Conservation (phyloP, 1,140 invertebrate species). For the Platyura marginata region DNA sequence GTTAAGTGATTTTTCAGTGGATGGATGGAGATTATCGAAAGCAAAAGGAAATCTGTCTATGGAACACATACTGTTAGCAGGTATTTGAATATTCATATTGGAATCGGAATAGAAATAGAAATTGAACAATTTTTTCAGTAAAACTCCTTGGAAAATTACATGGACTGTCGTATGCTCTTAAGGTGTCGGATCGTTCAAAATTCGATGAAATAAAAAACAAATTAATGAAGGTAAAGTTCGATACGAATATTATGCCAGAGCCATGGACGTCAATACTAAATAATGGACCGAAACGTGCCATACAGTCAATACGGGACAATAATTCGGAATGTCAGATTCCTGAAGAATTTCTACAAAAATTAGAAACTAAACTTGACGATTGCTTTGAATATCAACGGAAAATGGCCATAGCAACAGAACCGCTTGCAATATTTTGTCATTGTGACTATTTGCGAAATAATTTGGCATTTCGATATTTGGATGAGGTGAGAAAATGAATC, state of each 20-base stretch:
- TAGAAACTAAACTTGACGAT: slow-evolving; percentile 6
- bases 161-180: slow-evolving; percentile 14
- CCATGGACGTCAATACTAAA: slow-evolving; percentile 8
- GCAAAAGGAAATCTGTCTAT: slow-evolving; percentile 9
- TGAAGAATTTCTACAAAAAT: slow-evolving; percentile 10
- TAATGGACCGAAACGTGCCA: background rate
- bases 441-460: slow-evolving; percentile 22
- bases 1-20: slow-evolving; percentile 12
- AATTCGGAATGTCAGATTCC: too few relatives aligned
- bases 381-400: slow-evolving; percentile 2
- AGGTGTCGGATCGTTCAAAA: slow-evolving; percentile 8
- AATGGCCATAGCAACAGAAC: slow-evolving; percentile 12
- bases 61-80: slow-evolving; percentile 8
- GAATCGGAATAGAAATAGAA: slow-evolving; percentile 4
- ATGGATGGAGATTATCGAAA: slow-evolving; percentile 14
- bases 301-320: background rate
- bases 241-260: slow-evolving; percentile 8
- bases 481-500: slow-evolving; percentile 1
- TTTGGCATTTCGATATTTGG: slow-evolving; percentile 12
- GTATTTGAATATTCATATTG: too few relatives aligned
- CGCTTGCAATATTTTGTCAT: slow-evolving; percentile 16
- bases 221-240: slow-evolving; percentile 5
- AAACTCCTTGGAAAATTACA: slow-evolving; percentile 17
- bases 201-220: slow-evolving; percentile 9
- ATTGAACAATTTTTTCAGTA: too few relatives aligned